These are phyloP conservation scores for Suncus etruscus DNA, from an alignment of 2,113 vertebrate genomes.

Conservation along the genomic window DNA sequence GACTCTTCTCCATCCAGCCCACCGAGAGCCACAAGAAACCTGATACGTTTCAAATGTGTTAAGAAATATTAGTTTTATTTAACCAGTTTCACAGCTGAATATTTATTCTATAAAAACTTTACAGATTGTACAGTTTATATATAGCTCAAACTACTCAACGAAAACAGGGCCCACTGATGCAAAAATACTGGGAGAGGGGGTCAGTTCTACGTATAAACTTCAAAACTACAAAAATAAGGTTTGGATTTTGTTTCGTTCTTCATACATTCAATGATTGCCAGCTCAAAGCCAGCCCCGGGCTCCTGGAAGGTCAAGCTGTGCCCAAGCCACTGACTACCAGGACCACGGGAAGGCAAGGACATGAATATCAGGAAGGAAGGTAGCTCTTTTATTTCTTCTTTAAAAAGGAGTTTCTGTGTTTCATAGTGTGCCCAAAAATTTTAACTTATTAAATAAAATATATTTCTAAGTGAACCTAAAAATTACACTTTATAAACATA, in stretches of 20 bases:
- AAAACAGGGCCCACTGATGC: conserved; percentile 93
- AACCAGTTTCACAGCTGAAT: conserved; percentile 94
- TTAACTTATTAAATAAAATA: conserved; percentile 95
- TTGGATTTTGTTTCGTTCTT: conserved; percentile 88
- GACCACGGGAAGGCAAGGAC: neutral
- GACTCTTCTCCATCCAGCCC: too few species aligned
- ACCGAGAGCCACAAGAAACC: neutral
- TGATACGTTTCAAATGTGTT: conserved; percentile 85
- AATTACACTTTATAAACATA: conserved; percentile 90
- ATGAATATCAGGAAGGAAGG: conserved; percentile 85
- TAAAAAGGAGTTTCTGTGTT: conserved; percentile 84
- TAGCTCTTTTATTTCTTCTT: conserved; percentile 82
- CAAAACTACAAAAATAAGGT: conserved; percentile 94
- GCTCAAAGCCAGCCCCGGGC: conserved; percentile 84
- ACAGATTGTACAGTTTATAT: conserved; percentile 96
- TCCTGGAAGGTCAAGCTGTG: conserved; percentile 84
- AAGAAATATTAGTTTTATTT: conserved; percentile 96
- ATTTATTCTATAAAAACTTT: conserved; percentile 96
- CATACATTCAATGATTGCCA: conserved; percentile 92
- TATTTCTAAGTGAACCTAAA: conserved; percentile 91
- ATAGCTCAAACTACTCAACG: conserved; percentile 92
- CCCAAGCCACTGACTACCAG: neutral
- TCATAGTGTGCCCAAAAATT: conserved; percentile 91
- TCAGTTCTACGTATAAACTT: conserved; percentile 92
- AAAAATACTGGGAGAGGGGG: conserved; percentile 92